These are phyloP conservation scores for Zaprionus ornatus DNA, from an alignment of 1,140 invertebrate genomes.

Conservation along the genomic window DNA sequence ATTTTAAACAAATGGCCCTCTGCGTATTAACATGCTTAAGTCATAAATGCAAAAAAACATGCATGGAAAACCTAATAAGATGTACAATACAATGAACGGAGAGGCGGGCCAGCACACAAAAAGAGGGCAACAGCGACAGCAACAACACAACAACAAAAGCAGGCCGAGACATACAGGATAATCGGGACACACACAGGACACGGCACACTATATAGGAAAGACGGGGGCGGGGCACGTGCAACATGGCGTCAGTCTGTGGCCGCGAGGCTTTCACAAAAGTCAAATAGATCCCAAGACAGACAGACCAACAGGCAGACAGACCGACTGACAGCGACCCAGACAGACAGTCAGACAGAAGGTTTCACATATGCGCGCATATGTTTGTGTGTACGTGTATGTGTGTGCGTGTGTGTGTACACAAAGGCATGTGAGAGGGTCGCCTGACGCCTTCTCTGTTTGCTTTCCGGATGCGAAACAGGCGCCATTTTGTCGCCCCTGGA, in stretches of 20 bases:
- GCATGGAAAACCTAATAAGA: constrained; percentile 42
- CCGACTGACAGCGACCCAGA: constrained; percentile 21
- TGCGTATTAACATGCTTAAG: constrained; percentile 66
- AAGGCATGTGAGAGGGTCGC: not conserved
- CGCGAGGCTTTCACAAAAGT: constrained; percentile 35
- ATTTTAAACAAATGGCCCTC: constrained; percentile 49
- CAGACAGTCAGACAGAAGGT: constrained; percentile 37
- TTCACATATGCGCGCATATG: constrained; percentile 19
- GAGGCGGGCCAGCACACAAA: constrained; percentile 13
- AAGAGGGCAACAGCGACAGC: constrained; percentile 20
- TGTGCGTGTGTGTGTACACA: not conserved
- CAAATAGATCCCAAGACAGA: constrained; percentile 45
- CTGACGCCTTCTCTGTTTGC: constrained; percentile 30
- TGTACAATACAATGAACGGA: constrained; percentile 29
- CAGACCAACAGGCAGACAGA: constrained; percentile 37
- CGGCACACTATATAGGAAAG: constrained; percentile 26
- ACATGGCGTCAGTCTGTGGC: constrained; percentile 45
- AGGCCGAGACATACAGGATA: constrained; percentile 6
- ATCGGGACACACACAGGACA: not conserved
- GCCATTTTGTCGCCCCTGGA: constrained; percentile 42
- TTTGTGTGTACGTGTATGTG: constrained; percentile 1
- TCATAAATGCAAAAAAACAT: constrained; percentile 62
- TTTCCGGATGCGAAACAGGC: constrained; percentile 29
- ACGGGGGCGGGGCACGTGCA: constrained; percentile 31
- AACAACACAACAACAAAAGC: constrained; percentile 10